Conservation (phyloP, 1,140 invertebrate genomes). For the Drosophila nigrodunni region DNA sequence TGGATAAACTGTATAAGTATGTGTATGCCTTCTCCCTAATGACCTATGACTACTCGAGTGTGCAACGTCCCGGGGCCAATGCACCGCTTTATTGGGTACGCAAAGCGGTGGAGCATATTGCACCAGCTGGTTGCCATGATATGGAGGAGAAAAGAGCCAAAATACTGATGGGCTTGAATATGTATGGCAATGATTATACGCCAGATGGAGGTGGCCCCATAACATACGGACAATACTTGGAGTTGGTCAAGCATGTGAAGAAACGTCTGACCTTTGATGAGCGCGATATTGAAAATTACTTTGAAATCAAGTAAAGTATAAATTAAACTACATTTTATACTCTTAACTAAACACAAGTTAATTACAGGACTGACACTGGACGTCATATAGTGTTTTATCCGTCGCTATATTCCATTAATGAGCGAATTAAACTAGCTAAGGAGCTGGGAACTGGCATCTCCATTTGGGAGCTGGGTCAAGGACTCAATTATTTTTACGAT, state of each 20-base stretch:
- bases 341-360: not conserved
- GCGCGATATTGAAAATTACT: slow-evolving; percentile 92
- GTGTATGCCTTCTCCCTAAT: slow-evolving; percentile 95
- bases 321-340: not conserved
- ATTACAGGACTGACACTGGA: slow-evolving; percentile 86
- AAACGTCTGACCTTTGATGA: slow-evolving; percentile 91
- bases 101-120: slow-evolving; percentile 90
- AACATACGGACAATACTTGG: slow-evolving; percentile 91
- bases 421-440: slow-evolving; percentile 91
- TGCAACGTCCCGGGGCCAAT: slow-evolving; percentile 93
- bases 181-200: slow-evolving; percentile 96
- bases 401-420: slow-evolving; percentile 93
- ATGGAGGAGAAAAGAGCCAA: slow-evolving; percentile 88
- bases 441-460: slow-evolving; percentile 93
- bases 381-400: slow-evolving; percentile 94
- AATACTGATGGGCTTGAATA: slow-evolving; percentile 95
- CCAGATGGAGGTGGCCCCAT: slow-evolving; percentile 91
- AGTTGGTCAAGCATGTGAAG: slow-evolving; percentile 89
- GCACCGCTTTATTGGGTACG: slow-evolving; percentile 94
- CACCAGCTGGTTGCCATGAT: slow-evolving; percentile 86
- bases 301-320: slow-evolving; percentile 92
- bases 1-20: slow-evolving; percentile 90
- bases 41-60: slow-evolving; percentile 97
- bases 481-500: slow-evolving; percentile 97
- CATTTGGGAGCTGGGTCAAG: slow-evolving; percentile 98